A percentile compares a stretch with the other conserved stretches of the same genome.
These are phyloP conservation scores for Morbakka virulenta DNA, from an alignment of 30 jellyfish, hydroid and myxozoan genomes.

Conservation along the genomic window DNA sequence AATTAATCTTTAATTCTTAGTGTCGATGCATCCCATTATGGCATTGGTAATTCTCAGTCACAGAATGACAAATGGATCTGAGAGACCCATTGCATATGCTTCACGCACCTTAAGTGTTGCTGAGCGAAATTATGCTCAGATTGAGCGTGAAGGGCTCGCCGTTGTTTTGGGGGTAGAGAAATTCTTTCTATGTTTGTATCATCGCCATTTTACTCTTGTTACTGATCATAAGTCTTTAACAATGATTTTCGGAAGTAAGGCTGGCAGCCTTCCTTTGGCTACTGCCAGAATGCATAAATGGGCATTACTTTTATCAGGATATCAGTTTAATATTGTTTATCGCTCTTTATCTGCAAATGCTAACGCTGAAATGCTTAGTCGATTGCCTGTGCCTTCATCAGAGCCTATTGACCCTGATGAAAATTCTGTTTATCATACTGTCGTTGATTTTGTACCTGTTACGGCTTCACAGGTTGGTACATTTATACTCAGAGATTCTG, in stretches of 20 bases:
- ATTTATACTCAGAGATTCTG: too few relatives aligned
- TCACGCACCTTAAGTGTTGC: too few relatives aligned
- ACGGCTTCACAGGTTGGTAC: too few relatives aligned
- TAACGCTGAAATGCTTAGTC: too few relatives aligned
- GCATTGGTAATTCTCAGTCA: constrained; percentile 69
- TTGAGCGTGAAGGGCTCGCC: constrained; percentile 72
- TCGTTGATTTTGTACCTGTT: neutral
- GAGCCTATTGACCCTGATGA: constrained; percentile 7
- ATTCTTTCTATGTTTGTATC: constrained; percentile 61
- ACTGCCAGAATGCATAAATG: constrained; percentile 45
- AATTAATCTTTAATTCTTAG: constrained; percentile 12
- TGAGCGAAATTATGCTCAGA: too few relatives aligned
- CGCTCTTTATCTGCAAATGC: neutral
- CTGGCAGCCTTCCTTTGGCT: constrained; percentile 56
- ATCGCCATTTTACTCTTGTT: too few relatives aligned
- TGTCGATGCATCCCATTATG: constrained; percentile 65
- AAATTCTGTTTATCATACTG: too few relatives aligned
- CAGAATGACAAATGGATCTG: constrained; percentile 21
- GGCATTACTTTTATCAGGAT: too few relatives aligned
- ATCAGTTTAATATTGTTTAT: neutral
- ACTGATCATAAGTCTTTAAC: too few relatives aligned
- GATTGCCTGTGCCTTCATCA: too few relatives aligned
- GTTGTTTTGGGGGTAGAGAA: constrained; percentile 59
- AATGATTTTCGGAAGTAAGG: too few relatives aligned
- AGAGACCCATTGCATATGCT: too few relatives aligned